phyloP scores from a whole-genome alignment of 1,140 invertebrate genomes.

The Aleiodes sp. region DNA sequence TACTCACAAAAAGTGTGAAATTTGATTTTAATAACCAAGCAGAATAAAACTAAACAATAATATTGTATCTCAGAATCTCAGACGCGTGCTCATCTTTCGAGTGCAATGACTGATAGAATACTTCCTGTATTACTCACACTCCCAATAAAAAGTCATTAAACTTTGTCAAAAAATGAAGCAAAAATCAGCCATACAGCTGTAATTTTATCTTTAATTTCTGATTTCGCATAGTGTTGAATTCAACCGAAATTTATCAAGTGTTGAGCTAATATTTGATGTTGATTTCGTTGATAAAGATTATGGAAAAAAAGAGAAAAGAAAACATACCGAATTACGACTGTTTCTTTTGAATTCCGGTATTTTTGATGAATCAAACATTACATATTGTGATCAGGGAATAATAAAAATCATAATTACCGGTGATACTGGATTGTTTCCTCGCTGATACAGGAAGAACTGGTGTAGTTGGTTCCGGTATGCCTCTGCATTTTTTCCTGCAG shows the following conservation, averaged over 20 bases:
- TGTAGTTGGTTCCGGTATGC: slow-evolving; percentile 45
- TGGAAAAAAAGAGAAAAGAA: neutral
- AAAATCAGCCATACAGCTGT: neutral
- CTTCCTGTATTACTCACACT: neutral
- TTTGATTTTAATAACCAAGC: no score
- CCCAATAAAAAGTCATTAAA: neutral
- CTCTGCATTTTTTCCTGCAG: slow-evolving; percentile 39
- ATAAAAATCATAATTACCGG: slow-evolving; percentile 47
- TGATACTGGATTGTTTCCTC: slow-evolving; percentile 60
- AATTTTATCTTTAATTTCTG: neutral
- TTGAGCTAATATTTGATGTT: neutral
- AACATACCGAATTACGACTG: neutral
- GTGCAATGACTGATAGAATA: slow-evolving; percentile 14
- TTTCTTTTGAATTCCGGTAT: neutral
- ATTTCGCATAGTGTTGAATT: neutral
- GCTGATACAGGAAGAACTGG: slow-evolving; percentile 44
- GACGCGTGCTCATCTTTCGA: neutral
- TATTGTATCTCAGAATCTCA: neutral
- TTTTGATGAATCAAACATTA: neutral
- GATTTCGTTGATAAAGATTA: neutral
- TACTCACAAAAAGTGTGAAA: no score
- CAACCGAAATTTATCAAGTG: neutral
- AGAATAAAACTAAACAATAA: no score
- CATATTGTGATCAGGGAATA: neutral
- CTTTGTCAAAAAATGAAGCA: neutral